Base-by-base conservation (phyloP, 1,140 invertebrate species). In the Hylyphantes graminicola region DNA sequence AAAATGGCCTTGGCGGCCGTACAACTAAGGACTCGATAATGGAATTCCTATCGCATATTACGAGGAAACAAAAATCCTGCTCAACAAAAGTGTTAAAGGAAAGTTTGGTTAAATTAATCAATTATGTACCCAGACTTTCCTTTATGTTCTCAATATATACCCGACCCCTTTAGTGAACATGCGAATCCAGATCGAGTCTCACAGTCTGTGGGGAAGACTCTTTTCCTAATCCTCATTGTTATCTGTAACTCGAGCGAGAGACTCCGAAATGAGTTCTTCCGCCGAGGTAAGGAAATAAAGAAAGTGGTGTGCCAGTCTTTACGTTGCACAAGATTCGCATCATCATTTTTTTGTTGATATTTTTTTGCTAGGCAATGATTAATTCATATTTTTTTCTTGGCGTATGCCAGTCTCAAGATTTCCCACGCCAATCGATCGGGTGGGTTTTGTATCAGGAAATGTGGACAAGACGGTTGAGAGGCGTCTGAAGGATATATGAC, bases 371-470 rank as follows among this genome's bases (percentile, higher is more conserved):
- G 68, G 72, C 19, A n/a, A 57, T 74, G 54, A 59, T 74, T 74
- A 74, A 74, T 74, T 74, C 72, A 74, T 74, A 74, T 57, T 74
- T 70, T 70, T 72, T 72, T 72, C 51, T 72, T 53, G 15, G 12
- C 50, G 35, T 59, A 17, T 59, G 19, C 12, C 11, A 53, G 19
- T 9, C 53, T 15, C 21, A 13, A 59, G 9, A n/a, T 57, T 74
- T 74, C 55, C 54, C 72, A 74, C 53, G 21, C 48, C 19, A 57
- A 74, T 74, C 72, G 72, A 59, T 59, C 5, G 35, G 35, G 35
- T 5, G 35, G 35, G 35, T 35, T 35, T 35, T 35, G 35, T 35
- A 35, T 35, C 35, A 35, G 35, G 35, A 35, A 35, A 35, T 35
- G 35, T 5, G 35, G 35, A 35, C 35, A 35, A 35, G 35, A 35